Evolutionary conservation across 2,888 invertebrate species (phyloP).

Genomic region (Ennomos erosarius): DNA sequence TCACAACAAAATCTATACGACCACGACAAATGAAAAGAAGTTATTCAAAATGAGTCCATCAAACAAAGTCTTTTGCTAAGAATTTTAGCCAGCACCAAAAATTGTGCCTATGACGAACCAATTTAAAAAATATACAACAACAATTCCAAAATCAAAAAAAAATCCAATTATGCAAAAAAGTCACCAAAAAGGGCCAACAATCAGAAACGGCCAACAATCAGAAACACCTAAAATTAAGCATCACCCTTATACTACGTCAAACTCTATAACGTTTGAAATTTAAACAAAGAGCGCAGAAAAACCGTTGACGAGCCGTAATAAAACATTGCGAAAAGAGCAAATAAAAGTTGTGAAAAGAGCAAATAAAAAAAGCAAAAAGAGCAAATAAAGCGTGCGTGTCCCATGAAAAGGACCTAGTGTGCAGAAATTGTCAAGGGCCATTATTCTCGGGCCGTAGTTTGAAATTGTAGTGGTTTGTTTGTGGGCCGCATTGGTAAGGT

Average conservation of each 20-base stretch:
- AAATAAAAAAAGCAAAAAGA: slow-evolving; percentile 24
- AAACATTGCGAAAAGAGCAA: slow-evolving; percentile 26
- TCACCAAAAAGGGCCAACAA: slow-evolving; percentile 12
- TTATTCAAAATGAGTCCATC: too few relatives aligned
- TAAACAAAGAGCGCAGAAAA: slow-evolving; percentile 22
- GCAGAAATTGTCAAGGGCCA: background rate
- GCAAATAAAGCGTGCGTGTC: slow-evolving; percentile 22
- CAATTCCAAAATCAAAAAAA: background rate
- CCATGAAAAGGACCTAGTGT: slow-evolving; percentile 12
- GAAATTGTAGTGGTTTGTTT: background rate
- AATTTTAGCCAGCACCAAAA: background rate
- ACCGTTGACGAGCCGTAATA: slow-evolving; percentile 29
- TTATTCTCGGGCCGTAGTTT: background rate
- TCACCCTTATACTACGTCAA: slow-evolving; percentile 20
- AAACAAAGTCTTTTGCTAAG: too few relatives aligned
- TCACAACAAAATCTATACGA: too few relatives aligned
- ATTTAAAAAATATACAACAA: background rate
- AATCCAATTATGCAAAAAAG: slow-evolving; percentile 18
- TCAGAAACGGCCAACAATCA: slow-evolving; percentile 22
- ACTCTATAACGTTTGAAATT: slow-evolving; percentile 20
- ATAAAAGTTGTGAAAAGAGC: slow-evolving; percentile 27
- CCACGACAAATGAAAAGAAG: too few relatives aligned
- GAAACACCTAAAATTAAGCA: slow-evolving; percentile 17
- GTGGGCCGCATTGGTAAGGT: too few relatives aligned
- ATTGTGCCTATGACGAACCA: background rate